Evolutionary conservation across 2,113 vertebrate species (phyloP).

Genomic region (Muscicapa adusta): DNA sequence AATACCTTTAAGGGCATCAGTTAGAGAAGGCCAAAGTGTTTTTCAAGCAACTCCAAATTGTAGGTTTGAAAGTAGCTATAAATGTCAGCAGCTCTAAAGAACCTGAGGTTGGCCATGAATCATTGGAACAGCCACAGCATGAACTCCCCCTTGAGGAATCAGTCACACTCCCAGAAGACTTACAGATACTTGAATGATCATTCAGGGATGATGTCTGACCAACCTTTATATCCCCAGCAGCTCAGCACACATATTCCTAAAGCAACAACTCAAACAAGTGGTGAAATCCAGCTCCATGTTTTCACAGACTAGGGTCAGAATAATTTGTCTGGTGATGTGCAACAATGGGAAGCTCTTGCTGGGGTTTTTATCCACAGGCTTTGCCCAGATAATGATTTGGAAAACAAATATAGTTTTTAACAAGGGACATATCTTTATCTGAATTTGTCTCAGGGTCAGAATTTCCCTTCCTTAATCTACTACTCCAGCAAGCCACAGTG

Average conservation of each 20-base stretch:
- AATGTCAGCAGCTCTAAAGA: neutral
- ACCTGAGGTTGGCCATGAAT: neutral
- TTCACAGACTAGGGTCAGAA: neutral
- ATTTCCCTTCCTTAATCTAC: neutral
- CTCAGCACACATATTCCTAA: neutral
- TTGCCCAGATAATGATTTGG: neutral
- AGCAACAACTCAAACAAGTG: neutral
- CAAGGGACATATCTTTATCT: neutral
- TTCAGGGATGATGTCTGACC: neutral
- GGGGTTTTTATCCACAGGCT: neutral
- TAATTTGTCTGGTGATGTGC: neutral
- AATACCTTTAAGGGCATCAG: neutral
- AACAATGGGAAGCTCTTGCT: neutral
- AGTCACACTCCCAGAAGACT: neutral
- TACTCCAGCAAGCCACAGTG: neutral
- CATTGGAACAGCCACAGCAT: fast-evolving
- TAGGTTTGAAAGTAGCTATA: neutral
- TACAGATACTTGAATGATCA: neutral
- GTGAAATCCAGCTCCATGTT: neutral
- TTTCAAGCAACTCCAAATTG: neutral
- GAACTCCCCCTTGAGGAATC: neutral
- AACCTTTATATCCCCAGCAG: neutral
- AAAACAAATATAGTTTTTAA: neutral
- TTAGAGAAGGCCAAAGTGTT: neutral
- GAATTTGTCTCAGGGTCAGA: neutral